Evolutionary conservation across 2,888 invertebrate genomes (phyloP), one percentile per base, ranked within the genome.

Genomic region (Agelastica alni): DNA sequence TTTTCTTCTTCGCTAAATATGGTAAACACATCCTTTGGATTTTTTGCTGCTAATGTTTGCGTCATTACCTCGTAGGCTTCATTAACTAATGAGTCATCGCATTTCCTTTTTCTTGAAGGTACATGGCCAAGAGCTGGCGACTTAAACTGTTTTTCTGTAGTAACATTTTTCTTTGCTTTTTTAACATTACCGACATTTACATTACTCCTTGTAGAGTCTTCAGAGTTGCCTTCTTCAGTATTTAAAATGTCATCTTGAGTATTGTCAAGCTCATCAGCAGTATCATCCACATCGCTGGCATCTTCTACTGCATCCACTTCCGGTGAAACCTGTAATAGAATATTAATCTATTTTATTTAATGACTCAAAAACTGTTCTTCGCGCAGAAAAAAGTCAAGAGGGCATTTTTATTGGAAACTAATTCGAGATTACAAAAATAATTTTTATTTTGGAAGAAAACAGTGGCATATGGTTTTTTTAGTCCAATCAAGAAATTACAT

Each of bases 261-360:
- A n/a, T n/a, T n/a, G n/a, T n/a, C n/a, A n/a, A n/a, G n/a, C n/a
- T n/a, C n/a, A n/a, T n/a, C n/a, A n/a, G n/a, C n/a, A n/a, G n/a
- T 53, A 47, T 53, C 36, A 47, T 53, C 26, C 46, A 53, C 30
- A 53, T 53, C 46, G 53, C 36, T 53, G 37, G 46, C 52, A 46
- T 53, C 45, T 31, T 30, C 18, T n/a, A 30, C 44, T 26, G 44
- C 44, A 44, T 44, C 46, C 37, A 52, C 36, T 12, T 16, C 46
- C 46, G 52, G 34, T 52, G n/a, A n/a, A n/a, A n/a, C n/a, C 9
- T 44, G 14, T 34, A 36, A 36, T 36, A 36, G 4, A 36, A 13
- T 6, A n/a, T 5, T 44, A 3, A 28, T 14, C 30, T 44, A 17
- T 44, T 44, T 44, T 26, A 44, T 2, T 44, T n/a, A 6, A n/a